A percentile compares a stretch with the other conserved stretches of the same genome.
Conservation (phyloP, 2,888 invertebrate species). For the Drosophila incognita region DNA sequence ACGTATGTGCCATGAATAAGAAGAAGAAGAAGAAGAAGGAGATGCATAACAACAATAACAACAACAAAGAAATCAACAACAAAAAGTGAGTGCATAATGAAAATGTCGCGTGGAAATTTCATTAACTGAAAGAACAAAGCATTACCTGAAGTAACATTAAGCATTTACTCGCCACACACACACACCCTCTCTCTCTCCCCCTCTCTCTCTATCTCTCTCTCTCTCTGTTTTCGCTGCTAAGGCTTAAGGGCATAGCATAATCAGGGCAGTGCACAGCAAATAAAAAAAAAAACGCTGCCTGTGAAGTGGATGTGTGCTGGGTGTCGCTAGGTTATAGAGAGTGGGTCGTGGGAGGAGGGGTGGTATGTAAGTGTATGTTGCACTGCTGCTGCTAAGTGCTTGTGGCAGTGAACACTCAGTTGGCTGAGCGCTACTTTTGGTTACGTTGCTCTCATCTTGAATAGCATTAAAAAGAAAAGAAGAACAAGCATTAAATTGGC, state of each 20-base stretch:
- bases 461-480: slow-evolving; percentile 31
- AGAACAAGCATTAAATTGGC: slow-evolving; percentile 27
- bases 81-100: slow-evolving; percentile 23
- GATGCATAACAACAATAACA: slow-evolving; percentile 4
- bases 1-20: slow-evolving; percentile 40
- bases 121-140: slow-evolving; percentile 57
- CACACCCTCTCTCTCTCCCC: neutral
- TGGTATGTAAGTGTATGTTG: slow-evolving; percentile 3
- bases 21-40: neutral
- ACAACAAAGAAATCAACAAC: slow-evolving; percentile 10
- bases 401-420: slow-evolving; percentile 27
- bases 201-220: neutral
- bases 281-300: slow-evolving; percentile 20
- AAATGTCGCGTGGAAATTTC: slow-evolving; percentile 59
- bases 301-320: slow-evolving; percentile 2
- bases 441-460: slow-evolving; percentile 36
- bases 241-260: slow-evolving; percentile 36
- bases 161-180: slow-evolving; percentile 31
- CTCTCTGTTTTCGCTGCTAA: slow-evolving; percentile 5
- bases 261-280: slow-evolving; percentile 42
- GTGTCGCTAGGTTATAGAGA: neutral
- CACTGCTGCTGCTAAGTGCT: slow-evolving; percentile 29
- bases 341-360: neutral
- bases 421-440: slow-evolving; percentile 18
- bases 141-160: slow-evolving; percentile 48